Evolutionary conservation across 1,140 invertebrate genomes (phyloP).

Genomic region (Streblospio benedicti): DNA sequence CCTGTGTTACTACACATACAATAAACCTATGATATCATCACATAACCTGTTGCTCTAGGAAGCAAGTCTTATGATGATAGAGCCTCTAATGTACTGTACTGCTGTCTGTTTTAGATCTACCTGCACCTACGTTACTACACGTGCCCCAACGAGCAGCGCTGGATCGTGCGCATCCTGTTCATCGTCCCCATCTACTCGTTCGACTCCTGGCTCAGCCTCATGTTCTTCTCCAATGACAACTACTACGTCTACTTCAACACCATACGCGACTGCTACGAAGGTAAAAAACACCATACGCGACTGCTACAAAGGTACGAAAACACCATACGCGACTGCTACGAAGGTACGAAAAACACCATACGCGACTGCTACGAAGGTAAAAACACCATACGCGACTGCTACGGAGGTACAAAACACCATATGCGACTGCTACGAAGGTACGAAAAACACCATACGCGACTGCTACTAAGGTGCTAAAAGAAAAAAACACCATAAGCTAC

Average conservation of each 20-base stretch:
- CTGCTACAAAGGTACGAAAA: too few relatives aligned
- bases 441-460: constrained; percentile 95
- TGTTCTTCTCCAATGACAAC: constrained; percentile 96
- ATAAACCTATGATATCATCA: too few relatives aligned
- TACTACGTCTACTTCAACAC: constrained; percentile 99
- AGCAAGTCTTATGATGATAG: too few relatives aligned
- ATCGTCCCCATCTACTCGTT: constrained; percentile 98
- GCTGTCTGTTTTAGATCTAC: constrained; percentile 73
- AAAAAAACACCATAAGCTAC: constrained; percentile 89
- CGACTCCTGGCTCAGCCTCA: constrained; percentile 93
- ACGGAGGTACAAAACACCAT: constrained; percentile 70
- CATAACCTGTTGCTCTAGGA: too few relatives aligned
- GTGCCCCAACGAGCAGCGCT: constrained; percentile 92
- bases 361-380: constrained; percentile 99
- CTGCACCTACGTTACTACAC: constrained; percentile 76
- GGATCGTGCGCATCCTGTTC: constrained; percentile 97
- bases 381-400: constrained; percentile 96
- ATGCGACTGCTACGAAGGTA: neutral
- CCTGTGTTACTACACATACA: constrained; percentile 68
- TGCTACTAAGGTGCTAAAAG: constrained; percentile 99
- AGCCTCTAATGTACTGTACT: neutral
- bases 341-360: constrained; percentile 93
- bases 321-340: constrained; percentile 96
- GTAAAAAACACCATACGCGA: constrained; percentile 48
- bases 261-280: constrained; percentile 97